Base-by-base conservation (phyloP, 1,140 invertebrate genomes). In the Bombus fervidus region DNA sequence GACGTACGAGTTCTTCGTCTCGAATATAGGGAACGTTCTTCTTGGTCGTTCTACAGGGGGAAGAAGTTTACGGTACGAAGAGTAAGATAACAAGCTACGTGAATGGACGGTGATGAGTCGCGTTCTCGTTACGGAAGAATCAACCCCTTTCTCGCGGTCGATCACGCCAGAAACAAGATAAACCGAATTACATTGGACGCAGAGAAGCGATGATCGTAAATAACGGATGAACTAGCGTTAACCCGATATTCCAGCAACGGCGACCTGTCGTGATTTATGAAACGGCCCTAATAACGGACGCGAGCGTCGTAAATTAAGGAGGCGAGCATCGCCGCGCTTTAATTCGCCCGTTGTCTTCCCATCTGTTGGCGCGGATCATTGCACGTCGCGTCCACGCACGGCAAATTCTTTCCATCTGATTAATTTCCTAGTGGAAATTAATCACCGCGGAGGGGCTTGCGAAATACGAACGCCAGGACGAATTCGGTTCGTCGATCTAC, bases 351-450 rank as follows among this genome's bases (percentile, higher is more conserved):
- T 66, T 90, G 85, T 86, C 83, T 90, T 90, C 89, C 87, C 90
- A 91, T 90, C 88, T 84, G 82, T 43, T 80, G 57, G n/a, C 71
- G 37, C 28, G 74, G 77, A 90, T 90, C 87, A 57, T 86, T 59
- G 47, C 59, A 74, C 86, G 80, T 62, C 88, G 71, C 62, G 75
- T 83, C 39, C 77, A 47, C 59, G 78, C 81, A 79, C 83, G 62
- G 74, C 82, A 80, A 81, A 83, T 88, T 90, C 87, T 90, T 90
- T 88, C 87, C 90, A 64, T 81, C 74, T 89, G 90, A 91, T 91
- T 90, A 91, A 90, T 91, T 88, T 89, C 66, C 89, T 89, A 86
- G 86, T 89, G 82, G 83, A 90, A 89, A 90, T 90, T 91, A 91
- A 91, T 91, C 89, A 88, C 78, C 72, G 43, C 28, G 75, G 8